Conservation (phyloP, 2,797 vertebrate species). For the Lepilemur ruficaudatus region DNA sequence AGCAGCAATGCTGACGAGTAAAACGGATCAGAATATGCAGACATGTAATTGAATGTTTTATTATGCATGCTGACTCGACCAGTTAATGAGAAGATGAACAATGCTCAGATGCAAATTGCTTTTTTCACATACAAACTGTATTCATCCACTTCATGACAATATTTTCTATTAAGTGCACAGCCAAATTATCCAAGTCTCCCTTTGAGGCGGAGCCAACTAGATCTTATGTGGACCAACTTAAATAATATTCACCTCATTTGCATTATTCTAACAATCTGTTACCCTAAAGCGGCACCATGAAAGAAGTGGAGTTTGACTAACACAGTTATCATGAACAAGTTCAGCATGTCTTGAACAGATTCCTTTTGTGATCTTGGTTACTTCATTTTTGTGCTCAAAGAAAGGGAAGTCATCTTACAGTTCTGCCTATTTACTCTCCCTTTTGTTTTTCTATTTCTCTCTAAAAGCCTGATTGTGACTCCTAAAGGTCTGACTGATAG, state of each 20-base stretch:
- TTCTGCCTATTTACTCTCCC: background rate
- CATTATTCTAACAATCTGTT: background rate
- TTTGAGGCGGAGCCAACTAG: background rate
- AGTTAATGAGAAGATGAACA: background rate
- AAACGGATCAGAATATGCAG: background rate
- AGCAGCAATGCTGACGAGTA: background rate
- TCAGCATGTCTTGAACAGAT: background rate
- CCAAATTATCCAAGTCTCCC: background rate
- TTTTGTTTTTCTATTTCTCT: background rate
- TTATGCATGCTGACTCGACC: too few species aligned
- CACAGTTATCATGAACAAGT: too few species aligned
- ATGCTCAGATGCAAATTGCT: background rate
- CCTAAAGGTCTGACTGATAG: background rate
- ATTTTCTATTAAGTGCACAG: background rate
- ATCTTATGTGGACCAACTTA: background rate
- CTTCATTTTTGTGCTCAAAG: background rate
- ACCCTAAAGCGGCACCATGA: background rate
- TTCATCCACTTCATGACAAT: background rate
- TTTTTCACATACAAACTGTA: background rate
- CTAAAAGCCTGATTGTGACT: background rate
- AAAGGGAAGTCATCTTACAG: background rate
- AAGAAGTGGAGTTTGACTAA: background rate
- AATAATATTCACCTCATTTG: background rate
- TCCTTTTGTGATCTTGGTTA: background rate
- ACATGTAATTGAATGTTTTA: background rate